Evolutionary conservation across 2,113 vertebrate species (phyloP), one percentile per base, ranked within the genome.

Genomic region (Furnarius figulus): DNA sequence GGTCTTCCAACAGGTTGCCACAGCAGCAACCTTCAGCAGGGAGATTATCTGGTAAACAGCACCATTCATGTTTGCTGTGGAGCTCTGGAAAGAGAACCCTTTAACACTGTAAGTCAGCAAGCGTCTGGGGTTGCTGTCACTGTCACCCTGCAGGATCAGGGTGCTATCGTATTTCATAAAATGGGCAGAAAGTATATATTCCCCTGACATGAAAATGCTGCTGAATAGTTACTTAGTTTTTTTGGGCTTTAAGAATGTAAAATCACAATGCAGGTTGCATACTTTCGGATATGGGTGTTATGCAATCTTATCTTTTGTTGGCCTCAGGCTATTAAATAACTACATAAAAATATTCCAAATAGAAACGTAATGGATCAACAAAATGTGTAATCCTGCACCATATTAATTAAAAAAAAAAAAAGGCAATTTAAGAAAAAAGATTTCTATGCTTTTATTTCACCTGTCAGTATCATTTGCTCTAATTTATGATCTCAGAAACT

Each of bases 1-100:
- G 91, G 46, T 94, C 3, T 77, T 95, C 67, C 70, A 92, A 49
- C 44, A 65, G 40, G 89, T 95, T 97, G 92, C 86, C 89, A 52
- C 47, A 93, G 93, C 89, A 96, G 88, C 95, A 73, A 27, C n/a
- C 20, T 44, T 31, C 55, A 87, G 59, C 66, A 44, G 58, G 55
- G 24, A 67, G 8, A 68, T 46, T 62, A 30, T 80, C 49, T 81
- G 85, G 44, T 44, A 40, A 85, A 61, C 8, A 18, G 46, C 61
- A 22, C 25, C 0, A 0, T 63, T 28, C 9, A 5, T 56, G 10
- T 80, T 88, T 55, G 20, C 66, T 82, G n/a, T 35, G 70, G 87
- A 95, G 59, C 86, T 71, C 55, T 76, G 65, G 88, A 73, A 79
- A 52, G 21, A 86, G 75, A 77, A 92, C 81, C 73, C 94, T 95